Percentiles rank a stretch among this genome's conserved stretches.
Conservation (phyloP, 2,113 vertebrate species). For the Microcebus jonahi region DNA sequence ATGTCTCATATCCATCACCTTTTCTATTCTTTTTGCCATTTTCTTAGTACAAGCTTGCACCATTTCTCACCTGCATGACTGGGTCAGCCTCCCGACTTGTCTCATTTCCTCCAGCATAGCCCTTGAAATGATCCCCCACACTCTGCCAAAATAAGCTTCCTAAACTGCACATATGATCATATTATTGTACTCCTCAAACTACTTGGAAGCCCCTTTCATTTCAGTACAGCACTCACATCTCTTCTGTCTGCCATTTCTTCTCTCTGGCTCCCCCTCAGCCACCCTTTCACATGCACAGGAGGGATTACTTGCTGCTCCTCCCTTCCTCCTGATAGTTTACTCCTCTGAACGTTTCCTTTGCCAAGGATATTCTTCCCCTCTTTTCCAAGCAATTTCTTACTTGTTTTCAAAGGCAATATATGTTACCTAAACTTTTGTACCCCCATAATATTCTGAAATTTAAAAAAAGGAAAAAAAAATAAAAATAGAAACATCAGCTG, state of each 20-base stretch:
- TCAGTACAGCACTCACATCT: background rate
- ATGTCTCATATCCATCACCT: background rate
- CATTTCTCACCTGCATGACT: slow-evolving; percentile 13
- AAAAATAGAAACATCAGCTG: no score
- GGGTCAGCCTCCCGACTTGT: slow-evolving; percentile 42
- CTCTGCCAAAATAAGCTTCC: background rate
- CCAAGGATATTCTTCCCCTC: background rate
- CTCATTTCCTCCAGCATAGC: slow-evolving; percentile 50
- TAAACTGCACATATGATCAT: background rate
- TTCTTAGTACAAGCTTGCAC: background rate
- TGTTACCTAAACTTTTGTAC: no score
- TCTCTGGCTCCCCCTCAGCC: accelerated
- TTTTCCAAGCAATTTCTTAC: background rate
- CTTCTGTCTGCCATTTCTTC: background rate
- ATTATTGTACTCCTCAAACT: background rate
- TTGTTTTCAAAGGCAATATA: background rate
- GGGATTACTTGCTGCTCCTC: background rate
- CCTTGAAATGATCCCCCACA: background rate
- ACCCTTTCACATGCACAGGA: background rate
- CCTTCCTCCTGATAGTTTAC: background rate
- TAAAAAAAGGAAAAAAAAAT: no score
- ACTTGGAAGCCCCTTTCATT: background rate
- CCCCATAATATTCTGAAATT: no score
- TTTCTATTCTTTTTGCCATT: background rate
- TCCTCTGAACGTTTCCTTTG: background rate